Conservation (phyloP, 2,888 invertebrate species). For the Escarpia spicata region DNA sequence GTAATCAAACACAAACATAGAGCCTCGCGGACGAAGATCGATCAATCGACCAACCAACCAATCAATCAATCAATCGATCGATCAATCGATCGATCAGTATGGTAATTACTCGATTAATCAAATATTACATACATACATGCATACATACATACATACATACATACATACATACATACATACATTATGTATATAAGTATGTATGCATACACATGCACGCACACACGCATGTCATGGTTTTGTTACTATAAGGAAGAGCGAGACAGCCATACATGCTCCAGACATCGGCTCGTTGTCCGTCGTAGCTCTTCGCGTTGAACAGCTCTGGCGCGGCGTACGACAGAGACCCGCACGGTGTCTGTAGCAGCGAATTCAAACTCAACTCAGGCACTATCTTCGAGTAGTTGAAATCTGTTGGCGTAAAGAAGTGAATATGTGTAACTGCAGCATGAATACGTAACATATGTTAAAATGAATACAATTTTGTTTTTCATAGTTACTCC, state of each 20-base stretch:
- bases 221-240: slow-evolving; percentile 18
- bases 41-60: no score
- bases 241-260: neutral
- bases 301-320: neutral
- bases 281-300: neutral
- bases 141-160: neutral
- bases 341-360: neutral
- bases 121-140: neutral
- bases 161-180: neutral
- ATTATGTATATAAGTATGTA: neutral
- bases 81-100: no score
- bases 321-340: neutral
- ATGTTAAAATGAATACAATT: no score
- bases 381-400: neutral
- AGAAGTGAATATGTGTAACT: neutral
- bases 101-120: no score
- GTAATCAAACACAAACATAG: neutral
- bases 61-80: no score
- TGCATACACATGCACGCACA: neutral
- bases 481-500: no score
- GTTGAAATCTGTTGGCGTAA: slow-evolving; percentile 6
- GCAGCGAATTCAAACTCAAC: slow-evolving; percentile 2
- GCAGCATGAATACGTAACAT: neutral
- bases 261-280: neutral
- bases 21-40: no score